Evolutionary conservation across 92 coral and sea anemone genomes (phyloP), one percentile per base, ranked within the genome.

Genomic region (Heliopora coerulea): DNA sequence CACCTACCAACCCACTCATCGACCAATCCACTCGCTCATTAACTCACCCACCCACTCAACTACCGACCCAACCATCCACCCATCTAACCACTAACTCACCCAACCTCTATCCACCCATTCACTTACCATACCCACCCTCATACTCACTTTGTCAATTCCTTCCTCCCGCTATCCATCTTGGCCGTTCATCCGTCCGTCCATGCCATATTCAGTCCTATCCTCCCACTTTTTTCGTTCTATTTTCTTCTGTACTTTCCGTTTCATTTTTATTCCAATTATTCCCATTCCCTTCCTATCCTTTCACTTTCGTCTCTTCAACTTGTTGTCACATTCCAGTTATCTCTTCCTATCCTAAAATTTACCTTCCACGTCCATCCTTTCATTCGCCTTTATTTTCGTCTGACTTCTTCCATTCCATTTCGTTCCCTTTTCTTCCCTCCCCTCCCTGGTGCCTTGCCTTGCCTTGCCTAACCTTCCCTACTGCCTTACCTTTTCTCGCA

Each of bases 221-320:
- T 34, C 86, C 96, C 86, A 86, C 89, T 60, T 83, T 91, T 56
- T 85, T 89, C 76, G 85, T 32, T 58, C 11, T 37, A 4, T 37
- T 37, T 37, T 37, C 11, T 37, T 37, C 11, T 37, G 11, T 79
- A 72, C 80, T 90, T 91, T 65, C n/a, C 88, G 59, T 81, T 88
- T 79, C 58, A 82, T 89, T 68, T 87, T 89, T 84, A 84, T 60
- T 19, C 64, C 78, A 23, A 4, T 37, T 37, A 4, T 11, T 37
- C 42, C 11, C 42, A 37, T 37, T 4, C 42, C 42, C 42, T 37
- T 11, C 42, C 4, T 37, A 37, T 37, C 42, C 42, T 37, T 37
- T 4, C 11, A 37, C 42, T n/a, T n/a, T n/a, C n/a, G n/a, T n/a
- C n/a, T n/a, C n/a, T n/a, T n/a, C n/a, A n/a, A 37, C 42, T 37